phyloP scores from a whole-genome alignment of 37 sponge, comb jelly and placozoan species.

The Agelas oroides region DNA sequence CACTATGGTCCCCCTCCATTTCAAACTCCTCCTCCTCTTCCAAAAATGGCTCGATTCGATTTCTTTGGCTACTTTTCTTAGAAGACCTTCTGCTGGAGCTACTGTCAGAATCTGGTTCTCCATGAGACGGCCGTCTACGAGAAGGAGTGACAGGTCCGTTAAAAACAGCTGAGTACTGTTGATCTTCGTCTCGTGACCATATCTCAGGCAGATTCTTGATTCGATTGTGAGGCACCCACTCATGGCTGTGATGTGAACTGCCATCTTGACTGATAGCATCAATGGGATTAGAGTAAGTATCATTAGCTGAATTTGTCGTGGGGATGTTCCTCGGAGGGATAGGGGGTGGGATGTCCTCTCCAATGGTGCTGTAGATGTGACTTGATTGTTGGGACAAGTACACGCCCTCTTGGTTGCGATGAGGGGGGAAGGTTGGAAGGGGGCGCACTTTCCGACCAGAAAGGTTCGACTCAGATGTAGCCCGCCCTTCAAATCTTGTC shows the following conservation, averaged over 20 bases:
- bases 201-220: not conserved
- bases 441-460: not conserved
- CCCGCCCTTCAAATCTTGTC: not conserved
- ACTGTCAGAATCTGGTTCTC: conserved; percentile 7
- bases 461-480: not conserved
- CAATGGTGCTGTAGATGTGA: conserved; percentile 21
- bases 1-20: not conserved
- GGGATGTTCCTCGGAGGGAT: conserved; percentile 44
- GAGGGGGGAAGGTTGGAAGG: conserved; percentile 1
- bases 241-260: not conserved
- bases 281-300: conserved; percentile 28
- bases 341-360: conserved; percentile 48
- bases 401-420: not conserved
- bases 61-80: no score
- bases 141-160: not conserved
- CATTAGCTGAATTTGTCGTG: not conserved
- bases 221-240: not conserved
- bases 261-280: conserved; percentile 6
- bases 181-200: not conserved
- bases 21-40: no score
- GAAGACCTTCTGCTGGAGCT: no score
- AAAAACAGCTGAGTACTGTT: conserved; percentile 24
- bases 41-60: no score
- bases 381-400: not conserved
- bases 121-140: not conserved